phyloP scores from a whole-genome alignment of 2,113 vertebrate species.

The Cryptoleucopteryx plumbea region DNA sequence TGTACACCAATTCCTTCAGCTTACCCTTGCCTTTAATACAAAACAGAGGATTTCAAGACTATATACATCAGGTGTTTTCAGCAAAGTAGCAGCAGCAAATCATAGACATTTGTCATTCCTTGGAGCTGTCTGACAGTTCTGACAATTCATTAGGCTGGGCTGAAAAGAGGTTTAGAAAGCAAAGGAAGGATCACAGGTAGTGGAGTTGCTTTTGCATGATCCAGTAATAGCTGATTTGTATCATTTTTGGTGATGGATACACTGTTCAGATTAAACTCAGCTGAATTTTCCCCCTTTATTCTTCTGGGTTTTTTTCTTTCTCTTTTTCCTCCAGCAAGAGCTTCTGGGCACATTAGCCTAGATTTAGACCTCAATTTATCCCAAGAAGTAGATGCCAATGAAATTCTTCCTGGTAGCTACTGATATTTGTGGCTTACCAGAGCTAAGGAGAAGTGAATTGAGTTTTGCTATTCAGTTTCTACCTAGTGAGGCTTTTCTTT shows the following conservation, averaged over 20 bases:
- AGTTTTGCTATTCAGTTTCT: not conserved
- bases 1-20: conserved; percentile 67
- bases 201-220: conserved; percentile 74
- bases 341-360: not conserved
- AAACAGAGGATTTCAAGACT: conserved; percentile 71
- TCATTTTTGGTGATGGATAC: conserved; percentile 79
- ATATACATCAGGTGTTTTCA: conserved; percentile 80
- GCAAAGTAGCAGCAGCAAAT: conserved; percentile 78
- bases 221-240: conserved; percentile 82
- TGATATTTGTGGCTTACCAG: not conserved
- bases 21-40: conserved; percentile 73
- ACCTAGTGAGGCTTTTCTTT: not conserved
- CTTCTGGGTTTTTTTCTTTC: not conserved
- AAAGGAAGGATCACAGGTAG: conserved; percentile 75
- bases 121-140: conserved; percentile 82
- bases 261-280: conserved; percentile 71
- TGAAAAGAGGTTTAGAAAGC: conserved; percentile 81
- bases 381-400: not conserved
- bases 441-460: not conserved
- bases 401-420: not conserved
- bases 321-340: not conserved
- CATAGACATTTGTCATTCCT: conserved; percentile 86
- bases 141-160: conserved; percentile 84
- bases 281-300: conserved; percentile 31
- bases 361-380: not conserved